Evolutionary conservation across 2,888 invertebrate species (phyloP), one percentile per base, ranked within the genome.

Genomic region (Dilophus febrilis): DNA sequence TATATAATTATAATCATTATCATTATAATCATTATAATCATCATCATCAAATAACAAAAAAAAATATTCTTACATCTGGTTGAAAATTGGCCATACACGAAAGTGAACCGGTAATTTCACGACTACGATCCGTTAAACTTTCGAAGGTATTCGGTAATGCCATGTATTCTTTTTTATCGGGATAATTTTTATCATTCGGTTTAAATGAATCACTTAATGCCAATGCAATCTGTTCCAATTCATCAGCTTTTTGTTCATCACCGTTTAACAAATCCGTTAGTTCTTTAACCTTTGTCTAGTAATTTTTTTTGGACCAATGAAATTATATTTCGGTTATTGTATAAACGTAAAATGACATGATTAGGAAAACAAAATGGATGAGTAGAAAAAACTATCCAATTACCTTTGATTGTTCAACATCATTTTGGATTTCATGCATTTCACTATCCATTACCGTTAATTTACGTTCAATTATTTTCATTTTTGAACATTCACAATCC

Each of bases 71-170:
- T 28, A 50, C 57, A 78, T 72, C 57, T 68, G 71, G 68, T 47
- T 72, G 70, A 35, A 70, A 64, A 0, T 68, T 68, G 19, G 64
- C 57, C 40, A 68, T 64, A 49, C 77, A 79, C 32, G 74, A 74
- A 13, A 78, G 68, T 51, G 73, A 70, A 0, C 77, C 72, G 49
- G 71, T 67, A 12, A 73, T 54, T 31, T 74, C 71, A 27, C 66
- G 64, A 41, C 72, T 64, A 35, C 69, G 65, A 1, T 66, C 66
- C 22, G 70, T 66, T 7, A 85, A 53, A 2, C 64, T 61, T 0
- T 61, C 62, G 1, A 75, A 40, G 13, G 68, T 64, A 1, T 61
- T 50, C 0, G 77, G 70, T 13, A 83, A 51, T 12, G 56, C 54
- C 0, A 64, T 61, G 46, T 77, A 78, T 10, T 66, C 57, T 0